Base-by-base conservation (phyloP, 2,888 invertebrate species). In the Drosophila pseudotakahashii region DNA sequence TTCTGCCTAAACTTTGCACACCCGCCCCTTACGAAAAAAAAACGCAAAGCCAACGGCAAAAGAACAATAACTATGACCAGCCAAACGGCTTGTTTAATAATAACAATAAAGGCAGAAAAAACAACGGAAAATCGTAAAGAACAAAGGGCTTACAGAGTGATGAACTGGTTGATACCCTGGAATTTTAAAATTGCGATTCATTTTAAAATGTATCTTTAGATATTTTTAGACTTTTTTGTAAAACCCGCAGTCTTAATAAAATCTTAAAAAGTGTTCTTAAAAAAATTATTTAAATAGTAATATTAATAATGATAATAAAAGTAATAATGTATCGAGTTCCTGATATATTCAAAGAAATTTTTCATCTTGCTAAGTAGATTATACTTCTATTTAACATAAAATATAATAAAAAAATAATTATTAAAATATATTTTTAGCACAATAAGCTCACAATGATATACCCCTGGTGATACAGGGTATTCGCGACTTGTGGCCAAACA, bases 1-100 rank as follows among this genome's bases (percentile, higher is more conserved):
- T 62, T 42, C 26, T 13, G 58, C 68, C 69, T 71, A 76, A 82
- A 81, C 81, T 80, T 81, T 85, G 80, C 52, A 32, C 44, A 10
- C 52, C n/a, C 32, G 7, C 14, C 37, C 16, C n/a, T 9, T 1
- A 10, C 47, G 30, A 30, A 30, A 44, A 53, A 10, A 50, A 32
- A 36, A 10, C 16, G 23, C 11, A 45, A 30, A 34, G 32, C 19
- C 42, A 51, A 50, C 30, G 48, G 34, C 50, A 63, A 45, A 42
- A 52, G 48, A 75, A 62, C 55, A 66, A 52, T 55, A 69, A 75
- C 63, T 69, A 67, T 60, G 57, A 70, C 55, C 47, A 37, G 61
- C 42, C 53, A 60, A 70, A 71, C 50, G 50, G 54, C 72, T 54
- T 71, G 70, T 60, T 71, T 70, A 70, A 70, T 72, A 71, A 62